Base-by-base conservation (phyloP, 2,797 vertebrate species). In the Lithobates sylvaticus region DNA sequence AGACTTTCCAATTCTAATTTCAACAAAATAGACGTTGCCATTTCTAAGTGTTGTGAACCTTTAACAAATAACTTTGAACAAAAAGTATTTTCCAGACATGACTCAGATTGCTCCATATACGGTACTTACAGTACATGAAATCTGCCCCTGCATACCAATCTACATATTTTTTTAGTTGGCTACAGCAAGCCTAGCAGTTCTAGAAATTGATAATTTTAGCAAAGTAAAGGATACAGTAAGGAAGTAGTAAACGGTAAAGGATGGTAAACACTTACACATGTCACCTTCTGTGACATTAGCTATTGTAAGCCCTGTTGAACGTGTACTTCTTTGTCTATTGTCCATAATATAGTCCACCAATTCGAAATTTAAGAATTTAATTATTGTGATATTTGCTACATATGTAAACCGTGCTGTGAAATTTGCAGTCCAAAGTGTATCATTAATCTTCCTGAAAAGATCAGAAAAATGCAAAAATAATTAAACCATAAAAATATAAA, bases 321-420 rank as follows among this genome's bases (percentile, higher is more conserved):
- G n/a, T 36, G 8, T 71, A 0, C 9, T 39, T 1, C 2, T 26
- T 26, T 18, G 2, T 5, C n/a, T 54, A 0, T 13, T 0, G 0
- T n/a, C 64, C 78, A 93, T 5, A 76, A 0, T 90, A 88, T 0
- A 0, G 5, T 13, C 8, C 0, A n/a, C 47, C 36, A 94, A 86
- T 34, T 61, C 65, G 9, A 91, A 12, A 0, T 94, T 95, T 76
- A 95, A 89, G 83, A 93, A 94, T 8, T 0, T 2, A 80, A 94
- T 92, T 83, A 93, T 8, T 0, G 75, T 85, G 12, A 88, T 2
- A 0, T 0, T 16, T 67, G 90, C 91, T 44, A 84, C 70, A 0
- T 95, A 95, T 88, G 82, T 4, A 3, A 94, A 94, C 36, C 88
- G 39, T 0, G 91, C 92, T 21, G 58, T 86, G 80, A 93, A 42